Conservation (phyloP, 2,797 vertebrate genomes). For the Valencia hispanica region DNA sequence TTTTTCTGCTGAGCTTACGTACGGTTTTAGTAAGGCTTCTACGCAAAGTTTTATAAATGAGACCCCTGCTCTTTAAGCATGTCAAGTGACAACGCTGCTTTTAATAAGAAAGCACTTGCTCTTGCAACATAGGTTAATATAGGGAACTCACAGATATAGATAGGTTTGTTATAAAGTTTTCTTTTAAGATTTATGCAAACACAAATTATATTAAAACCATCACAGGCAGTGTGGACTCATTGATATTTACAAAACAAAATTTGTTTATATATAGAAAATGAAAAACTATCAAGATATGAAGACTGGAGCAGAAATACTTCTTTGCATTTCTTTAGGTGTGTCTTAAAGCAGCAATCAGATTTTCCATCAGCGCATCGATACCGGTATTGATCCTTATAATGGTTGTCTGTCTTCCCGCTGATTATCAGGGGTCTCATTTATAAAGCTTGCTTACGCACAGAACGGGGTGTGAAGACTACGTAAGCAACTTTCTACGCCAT, state of each 20-base stretch:
- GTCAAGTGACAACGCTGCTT: slow-evolving; percentile 7
- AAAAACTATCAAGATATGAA: not conserved
- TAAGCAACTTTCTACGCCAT: too few species aligned
- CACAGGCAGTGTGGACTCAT: too few species aligned
- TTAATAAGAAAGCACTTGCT: not conserved
- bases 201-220: not conserved
- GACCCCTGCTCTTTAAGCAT: not conserved
- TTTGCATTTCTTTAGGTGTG: not conserved
- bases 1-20: too few species aligned
- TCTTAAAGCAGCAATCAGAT: not conserved
- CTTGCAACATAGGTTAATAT: not conserved
- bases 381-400: slow-evolving; percentile 1
- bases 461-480: too few species aligned
- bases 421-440: too few species aligned
- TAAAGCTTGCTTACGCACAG: too few species aligned
- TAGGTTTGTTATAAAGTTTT: not conserved
- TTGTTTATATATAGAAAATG: too few species aligned
- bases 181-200: not conserved
- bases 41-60: too few species aligned
- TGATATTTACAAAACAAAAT: too few species aligned
- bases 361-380: not conserved
- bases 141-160: not conserved
- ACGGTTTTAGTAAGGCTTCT: too few species aligned
- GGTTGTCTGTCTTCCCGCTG: not conserved
- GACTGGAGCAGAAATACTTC: not conserved